Percentiles rank a stretch among this genome's conserved stretches.
Evolutionary conservation across 2,113 vertebrate species (phyloP).

Genomic region (Nibea albiflora): DNA sequence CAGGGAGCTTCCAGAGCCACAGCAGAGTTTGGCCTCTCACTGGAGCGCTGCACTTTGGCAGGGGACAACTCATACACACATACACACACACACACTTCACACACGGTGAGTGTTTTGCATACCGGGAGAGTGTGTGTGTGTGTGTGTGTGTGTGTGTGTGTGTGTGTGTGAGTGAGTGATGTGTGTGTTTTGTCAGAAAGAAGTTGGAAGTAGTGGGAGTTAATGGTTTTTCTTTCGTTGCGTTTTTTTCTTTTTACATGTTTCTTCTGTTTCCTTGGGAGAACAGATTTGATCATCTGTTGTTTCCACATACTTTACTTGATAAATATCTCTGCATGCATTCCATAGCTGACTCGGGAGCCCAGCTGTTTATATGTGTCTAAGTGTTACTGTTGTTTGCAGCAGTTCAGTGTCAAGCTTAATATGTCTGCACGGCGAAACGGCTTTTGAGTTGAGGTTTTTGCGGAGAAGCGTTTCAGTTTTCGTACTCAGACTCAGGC

Average conservation of each 20-base stretch:
- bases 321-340: slow-evolving; percentile 23
- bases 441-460: background rate
- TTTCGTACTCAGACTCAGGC: background rate
- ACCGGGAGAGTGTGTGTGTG: slow-evolving; percentile 25
- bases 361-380: slow-evolving; percentile 25
- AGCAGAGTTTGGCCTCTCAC: slow-evolving; percentile 77
- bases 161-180: slow-evolving; percentile 8
- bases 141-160: slow-evolving; percentile 18
- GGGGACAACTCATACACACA: slow-evolving; percentile 54
- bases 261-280: slow-evolving; percentile 18
- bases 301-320: slow-evolving; percentile 26
- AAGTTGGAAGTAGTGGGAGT: slow-evolving; percentile 13
- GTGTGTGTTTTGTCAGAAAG: slow-evolving; percentile 16
- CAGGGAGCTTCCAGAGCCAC: slow-evolving; percentile 63
- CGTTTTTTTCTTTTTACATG: background rate
- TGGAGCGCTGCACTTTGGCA: slow-evolving; percentile 66
- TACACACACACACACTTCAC: slow-evolving; percentile 60
- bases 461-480: background rate
- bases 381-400: slow-evolving; percentile 16
- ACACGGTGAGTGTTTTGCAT: slow-evolving; percentile 76
- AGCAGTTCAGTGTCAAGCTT: background rate
- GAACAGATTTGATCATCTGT: slow-evolving; percentile 27
- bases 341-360: background rate
- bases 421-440: background rate
- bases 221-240: background rate